Evolutionary conservation across 2,888 invertebrate species (phyloP).

Genomic region (Apodemia hepburni): DNA sequence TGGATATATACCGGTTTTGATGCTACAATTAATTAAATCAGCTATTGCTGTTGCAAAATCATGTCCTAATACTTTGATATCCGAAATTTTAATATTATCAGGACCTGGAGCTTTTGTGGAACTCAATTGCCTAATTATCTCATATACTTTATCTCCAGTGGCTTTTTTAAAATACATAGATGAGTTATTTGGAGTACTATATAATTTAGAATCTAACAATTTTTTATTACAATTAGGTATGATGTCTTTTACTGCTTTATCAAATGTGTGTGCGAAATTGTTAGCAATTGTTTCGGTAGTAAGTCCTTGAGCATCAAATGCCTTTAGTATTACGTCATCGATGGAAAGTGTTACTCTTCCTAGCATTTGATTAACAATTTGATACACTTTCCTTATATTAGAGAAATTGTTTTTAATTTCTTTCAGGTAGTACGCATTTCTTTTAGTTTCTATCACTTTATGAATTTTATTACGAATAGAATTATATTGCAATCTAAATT

Average conservation of each 20-base stretch:
- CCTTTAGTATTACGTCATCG: slow-evolving; percentile 21
- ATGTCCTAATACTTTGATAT: slow-evolving; percentile 23
- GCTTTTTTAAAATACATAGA: slow-evolving; percentile 20
- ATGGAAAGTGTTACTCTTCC: slow-evolving; percentile 20
- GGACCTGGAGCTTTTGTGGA: slow-evolving; percentile 27
- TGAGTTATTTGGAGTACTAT: slow-evolving; percentile 1
- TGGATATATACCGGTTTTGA: slow-evolving; percentile 29
- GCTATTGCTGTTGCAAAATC: slow-evolving; percentile 24
- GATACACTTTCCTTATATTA: neutral
- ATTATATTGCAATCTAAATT: neutral
- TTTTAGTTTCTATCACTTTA: neutral
- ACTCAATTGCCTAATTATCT: slow-evolving; percentile 26
- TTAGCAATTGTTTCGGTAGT: neutral
- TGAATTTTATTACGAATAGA: neutral
- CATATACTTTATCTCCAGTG: slow-evolving; percentile 10
- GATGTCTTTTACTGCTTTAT: slow-evolving; percentile 11
- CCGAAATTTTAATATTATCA: slow-evolving; percentile 24
- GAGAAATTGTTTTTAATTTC: neutral
- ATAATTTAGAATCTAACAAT: too few species aligned
- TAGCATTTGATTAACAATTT: slow-evolving; percentile 21
- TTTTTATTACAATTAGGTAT: slow-evolving; percentile 2
- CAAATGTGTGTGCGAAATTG: slow-evolving; percentile 10
- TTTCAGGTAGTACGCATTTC: neutral
- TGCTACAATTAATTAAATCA: slow-evolving; percentile 31
- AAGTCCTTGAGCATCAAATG: slow-evolving; percentile 17